These are phyloP conservation scores for Rynchops niger DNA, from an alignment of 2,113 vertebrate species.

Conservation along the genomic window DNA sequence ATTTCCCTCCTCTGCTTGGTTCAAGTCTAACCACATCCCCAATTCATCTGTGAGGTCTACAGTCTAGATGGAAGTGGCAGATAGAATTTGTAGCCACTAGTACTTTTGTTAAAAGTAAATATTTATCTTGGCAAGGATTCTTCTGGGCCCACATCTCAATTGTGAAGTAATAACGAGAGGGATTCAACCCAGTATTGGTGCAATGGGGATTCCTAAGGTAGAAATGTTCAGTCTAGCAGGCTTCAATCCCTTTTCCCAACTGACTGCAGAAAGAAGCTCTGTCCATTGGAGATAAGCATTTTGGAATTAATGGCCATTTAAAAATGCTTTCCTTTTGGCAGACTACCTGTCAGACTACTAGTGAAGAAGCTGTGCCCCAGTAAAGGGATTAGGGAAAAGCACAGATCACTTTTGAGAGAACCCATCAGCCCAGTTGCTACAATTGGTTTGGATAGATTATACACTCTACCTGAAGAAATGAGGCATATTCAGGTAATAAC, in stretches of 20 bases:
- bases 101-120: slow-evolving; percentile 21
- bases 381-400: slow-evolving; percentile 12
- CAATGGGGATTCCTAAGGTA: not conserved
- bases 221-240: not conserved
- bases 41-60: not conserved
- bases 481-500: not conserved
- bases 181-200: not conserved
- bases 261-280: slow-evolving; percentile 17
- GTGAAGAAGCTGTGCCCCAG: not conserved
- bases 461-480: not conserved
- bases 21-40: not conserved
- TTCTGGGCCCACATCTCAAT: slow-evolving; percentile 3
- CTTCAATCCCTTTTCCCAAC: slow-evolving; percentile 29
- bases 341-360: not conserved
- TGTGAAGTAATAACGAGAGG: not conserved
- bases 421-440: not conserved
- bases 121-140: slow-evolving; percentile 18
- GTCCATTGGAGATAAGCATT: slow-evolving; percentile 38
- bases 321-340: slow-evolving; percentile 20
- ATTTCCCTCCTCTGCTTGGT: not conserved
- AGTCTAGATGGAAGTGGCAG: not conserved
- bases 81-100: not conserved
- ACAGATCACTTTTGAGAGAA: not conserved
- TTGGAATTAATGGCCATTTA: slow-evolving; percentile 39
- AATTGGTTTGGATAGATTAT: not conserved